These are phyloP conservation scores for Tachycineta bicolor DNA, from an alignment of 2,113 vertebrate species.

Conservation along the genomic window DNA sequence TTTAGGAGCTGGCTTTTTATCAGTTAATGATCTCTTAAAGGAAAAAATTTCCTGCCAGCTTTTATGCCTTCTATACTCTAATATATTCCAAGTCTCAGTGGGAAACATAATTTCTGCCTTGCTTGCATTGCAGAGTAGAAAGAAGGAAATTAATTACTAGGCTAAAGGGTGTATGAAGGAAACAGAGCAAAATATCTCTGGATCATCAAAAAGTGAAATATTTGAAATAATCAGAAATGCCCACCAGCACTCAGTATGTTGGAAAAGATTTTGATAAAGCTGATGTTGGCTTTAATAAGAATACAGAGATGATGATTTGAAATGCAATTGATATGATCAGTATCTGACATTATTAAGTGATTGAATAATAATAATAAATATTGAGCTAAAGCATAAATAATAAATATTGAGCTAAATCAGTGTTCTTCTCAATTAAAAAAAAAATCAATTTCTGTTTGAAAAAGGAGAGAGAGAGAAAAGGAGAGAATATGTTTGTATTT, in stretches of 20 bases:
- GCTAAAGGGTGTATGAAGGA: neutral
- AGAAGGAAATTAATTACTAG: neutral
- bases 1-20: neutral
- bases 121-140: neutral
- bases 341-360: neutral
- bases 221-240: neutral
- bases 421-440: neutral
- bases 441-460: neutral
- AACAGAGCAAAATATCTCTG: neutral
- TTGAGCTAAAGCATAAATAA: neutral
- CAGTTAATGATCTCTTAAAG: neutral
- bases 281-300: neutral
- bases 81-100: neutral
- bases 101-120: neutral
- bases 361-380: neutral
- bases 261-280: neutral
- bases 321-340: neutral
- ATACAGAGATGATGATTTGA: neutral
- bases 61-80: neutral
- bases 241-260: neutral
- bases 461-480: neutral
- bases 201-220: slow-evolving; percentile 20
- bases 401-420: neutral
- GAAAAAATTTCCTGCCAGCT: neutral
- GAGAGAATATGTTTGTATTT: neutral